phyloP scores from a whole-genome alignment of 2,888 invertebrate species.

The Tenthredo amoena region DNA sequence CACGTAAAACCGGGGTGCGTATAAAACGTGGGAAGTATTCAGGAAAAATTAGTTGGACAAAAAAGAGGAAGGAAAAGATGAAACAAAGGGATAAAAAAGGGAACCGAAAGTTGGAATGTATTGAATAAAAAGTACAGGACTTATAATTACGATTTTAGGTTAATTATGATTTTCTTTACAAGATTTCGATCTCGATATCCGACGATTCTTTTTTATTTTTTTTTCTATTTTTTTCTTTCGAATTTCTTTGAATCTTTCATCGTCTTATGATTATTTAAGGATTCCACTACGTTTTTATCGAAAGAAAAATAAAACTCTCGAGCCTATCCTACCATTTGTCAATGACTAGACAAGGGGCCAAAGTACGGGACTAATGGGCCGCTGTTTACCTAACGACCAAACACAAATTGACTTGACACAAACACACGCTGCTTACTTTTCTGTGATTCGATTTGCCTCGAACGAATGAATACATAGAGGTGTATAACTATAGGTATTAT shows the following conservation, averaged over 20 bases:
- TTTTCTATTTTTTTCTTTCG: background rate
- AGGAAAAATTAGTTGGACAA: background rate
- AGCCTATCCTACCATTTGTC: constrained; percentile 29
- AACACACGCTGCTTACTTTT: constrained; percentile 32
- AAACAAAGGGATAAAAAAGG: background rate
- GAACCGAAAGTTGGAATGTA: background rate
- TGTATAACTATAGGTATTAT: background rate
- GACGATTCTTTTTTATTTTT: background rate
- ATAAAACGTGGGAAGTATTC: background rate
- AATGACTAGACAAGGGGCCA: constrained; percentile 18
- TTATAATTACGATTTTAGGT: background rate
- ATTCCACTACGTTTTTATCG: background rate
- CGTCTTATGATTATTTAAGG: constrained; percentile 4
- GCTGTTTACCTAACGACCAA: constrained; percentile 45
- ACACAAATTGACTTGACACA: constrained; percentile 51
- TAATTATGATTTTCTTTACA: no score
- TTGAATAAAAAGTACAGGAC: background rate
- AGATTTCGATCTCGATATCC: background rate
- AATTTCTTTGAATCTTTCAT: background rate
- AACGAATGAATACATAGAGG: background rate
- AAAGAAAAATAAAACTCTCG: background rate
- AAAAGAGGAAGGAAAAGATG: background rate
- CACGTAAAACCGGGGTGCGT: background rate
- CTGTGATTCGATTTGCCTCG: constrained; percentile 36
- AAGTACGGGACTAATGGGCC: constrained; percentile 25